Evolutionary conservation across 2,113 vertebrate species (phyloP).

Genomic region (Deroptyus accipitrinus): DNA sequence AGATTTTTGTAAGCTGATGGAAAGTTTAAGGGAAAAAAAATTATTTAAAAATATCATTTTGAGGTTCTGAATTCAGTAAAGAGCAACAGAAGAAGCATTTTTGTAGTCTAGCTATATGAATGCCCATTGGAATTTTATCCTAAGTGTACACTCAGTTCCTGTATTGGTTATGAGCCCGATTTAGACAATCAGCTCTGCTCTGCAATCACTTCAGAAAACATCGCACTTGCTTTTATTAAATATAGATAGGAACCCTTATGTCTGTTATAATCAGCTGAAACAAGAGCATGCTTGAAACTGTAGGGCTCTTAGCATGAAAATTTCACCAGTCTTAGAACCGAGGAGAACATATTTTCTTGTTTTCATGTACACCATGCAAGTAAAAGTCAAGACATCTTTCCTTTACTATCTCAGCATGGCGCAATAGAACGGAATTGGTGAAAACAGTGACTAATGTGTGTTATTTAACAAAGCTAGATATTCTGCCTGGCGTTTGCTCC

Average conservation of each 20-base stretch:
- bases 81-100: neutral
- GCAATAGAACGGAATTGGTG: neutral
- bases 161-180: constrained; percentile 47
- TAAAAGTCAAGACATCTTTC: constrained; percentile 9
- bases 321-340: constrained; percentile 51
- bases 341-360: constrained; percentile 26
- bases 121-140: neutral
- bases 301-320: constrained; percentile 68
- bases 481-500: neutral
- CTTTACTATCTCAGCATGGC: neutral
- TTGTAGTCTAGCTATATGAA: neutral
- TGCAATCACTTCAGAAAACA: constrained; percentile 39
- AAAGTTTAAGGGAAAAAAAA: neutral
- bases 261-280: constrained; percentile 66
- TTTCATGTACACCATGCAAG: neutral
- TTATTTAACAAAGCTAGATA: constrained; percentile 31
- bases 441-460: constrained; percentile 8
- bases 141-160: neutral
- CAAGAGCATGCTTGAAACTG: constrained; percentile 33
- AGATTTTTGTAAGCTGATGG: neutral
- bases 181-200: constrained; percentile 34
- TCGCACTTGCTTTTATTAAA: constrained; percentile 67
- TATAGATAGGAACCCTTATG: constrained; percentile 65
- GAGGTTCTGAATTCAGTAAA: neutral
- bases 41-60: neutral